Percentiles rank a stretch among this genome's conserved stretches.
phyloP scores from a whole-genome alignment of 2,888 invertebrate genomes.

The Drosophila affinis region DNA sequence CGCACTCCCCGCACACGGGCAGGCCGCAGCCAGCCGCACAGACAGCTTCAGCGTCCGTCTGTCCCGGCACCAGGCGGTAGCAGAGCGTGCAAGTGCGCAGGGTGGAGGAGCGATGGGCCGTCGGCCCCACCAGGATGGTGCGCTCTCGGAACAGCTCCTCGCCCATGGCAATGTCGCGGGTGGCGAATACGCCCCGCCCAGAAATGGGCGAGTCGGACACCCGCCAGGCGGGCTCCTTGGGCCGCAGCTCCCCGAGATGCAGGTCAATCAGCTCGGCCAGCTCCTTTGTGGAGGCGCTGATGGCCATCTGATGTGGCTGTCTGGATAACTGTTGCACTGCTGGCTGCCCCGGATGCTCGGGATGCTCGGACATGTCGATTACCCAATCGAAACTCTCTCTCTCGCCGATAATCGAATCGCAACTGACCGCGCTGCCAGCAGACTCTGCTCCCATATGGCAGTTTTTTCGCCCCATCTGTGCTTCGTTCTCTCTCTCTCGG shows the following conservation, averaged over 20 bases:
- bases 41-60: conserved; percentile 72
- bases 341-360: conserved; percentile 10
- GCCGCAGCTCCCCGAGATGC: conserved; percentile 74
- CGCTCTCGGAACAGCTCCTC: conserved; percentile 89
- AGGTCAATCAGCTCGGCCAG: conserved; percentile 72
- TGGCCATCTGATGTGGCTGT: conserved; percentile 57
- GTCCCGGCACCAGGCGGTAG: conserved; percentile 84
- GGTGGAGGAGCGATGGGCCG: conserved; percentile 85
- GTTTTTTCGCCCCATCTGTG: background rate
- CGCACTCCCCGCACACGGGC: conserved; percentile 88
- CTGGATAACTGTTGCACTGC: conserved; percentile 3
- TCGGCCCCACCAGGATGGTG: conserved; percentile 89
- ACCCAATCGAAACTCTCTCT: conserved; percentile 19
- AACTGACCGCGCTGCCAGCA: conserved; percentile 37
- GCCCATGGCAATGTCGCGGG: conserved; percentile 86
- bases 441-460: background rate
- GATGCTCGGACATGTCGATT: conserved; percentile 16
- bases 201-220: conserved; percentile 86
- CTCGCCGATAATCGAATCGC: conserved; percentile 50
- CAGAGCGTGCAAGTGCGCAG: conserved; percentile 87
- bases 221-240: conserved; percentile 84
- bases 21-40: conserved; percentile 88
- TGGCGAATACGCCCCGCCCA: conserved; percentile 90
- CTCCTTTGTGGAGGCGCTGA: conserved; percentile 69
- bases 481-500: background rate